Evolutionary conservation across 1,140 invertebrate genomes (phyloP).

Genomic region (Protaetia brevitarsis): DNA sequence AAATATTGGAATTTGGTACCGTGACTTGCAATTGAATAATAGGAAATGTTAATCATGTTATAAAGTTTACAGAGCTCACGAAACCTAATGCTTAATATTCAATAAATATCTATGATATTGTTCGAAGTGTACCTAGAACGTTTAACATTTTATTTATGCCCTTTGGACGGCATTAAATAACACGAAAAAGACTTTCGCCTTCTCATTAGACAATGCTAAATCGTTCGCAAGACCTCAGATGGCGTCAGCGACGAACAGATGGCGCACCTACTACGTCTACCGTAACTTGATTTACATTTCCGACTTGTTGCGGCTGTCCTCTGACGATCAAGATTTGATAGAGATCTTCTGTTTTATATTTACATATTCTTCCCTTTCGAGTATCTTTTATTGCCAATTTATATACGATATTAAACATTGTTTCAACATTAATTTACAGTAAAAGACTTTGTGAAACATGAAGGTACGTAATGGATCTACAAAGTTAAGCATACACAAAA

Average conservation of each 20-base stretch:
- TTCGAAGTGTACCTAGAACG: no score
- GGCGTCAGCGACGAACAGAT: not conserved
- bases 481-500: no score
- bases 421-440: no score
- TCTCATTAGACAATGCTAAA: not conserved
- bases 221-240: not conserved
- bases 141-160: not conserved
- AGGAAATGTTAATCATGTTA: no score
- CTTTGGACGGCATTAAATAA: not conserved
- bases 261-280: not conserved
- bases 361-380: not conserved
- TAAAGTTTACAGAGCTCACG: no score
- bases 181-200: not conserved
- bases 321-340: not conserved
- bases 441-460: no score
- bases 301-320: not conserved
- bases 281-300: constrained; percentile 11
- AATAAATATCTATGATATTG: no score
- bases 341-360: not conserved
- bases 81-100: no score
- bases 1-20: no score
- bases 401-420: no score
- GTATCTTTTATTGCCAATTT: not conserved
- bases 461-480: no score
- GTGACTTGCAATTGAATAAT: no score